Conservation (phyloP, 2,797 vertebrate genomes). For the Dryobates pubescens region DNA sequence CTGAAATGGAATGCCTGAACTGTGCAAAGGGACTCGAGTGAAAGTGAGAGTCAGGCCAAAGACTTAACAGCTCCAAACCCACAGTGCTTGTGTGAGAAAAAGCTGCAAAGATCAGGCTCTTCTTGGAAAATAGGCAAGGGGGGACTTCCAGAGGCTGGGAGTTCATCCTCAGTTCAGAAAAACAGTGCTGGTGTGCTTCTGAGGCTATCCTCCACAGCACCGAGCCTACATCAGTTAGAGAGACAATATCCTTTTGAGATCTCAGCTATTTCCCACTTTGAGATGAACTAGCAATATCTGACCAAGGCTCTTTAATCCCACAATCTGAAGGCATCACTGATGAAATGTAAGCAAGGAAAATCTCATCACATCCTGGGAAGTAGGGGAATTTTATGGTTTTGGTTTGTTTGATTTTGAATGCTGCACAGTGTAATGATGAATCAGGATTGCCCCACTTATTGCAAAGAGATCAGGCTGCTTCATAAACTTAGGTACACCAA, state of each 20-base stretch:
- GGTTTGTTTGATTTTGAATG: neutral
- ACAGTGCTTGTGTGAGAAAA: neutral
- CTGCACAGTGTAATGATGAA: neutral
- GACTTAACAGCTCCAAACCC: neutral
- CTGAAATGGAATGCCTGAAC: neutral
- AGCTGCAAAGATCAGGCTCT: neutral
- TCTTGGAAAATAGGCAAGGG: neutral
- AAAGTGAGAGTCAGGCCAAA: slow-evolving; percentile 21
- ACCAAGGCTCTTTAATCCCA: neutral
- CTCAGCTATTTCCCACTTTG: neutral
- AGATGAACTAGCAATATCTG: neutral
- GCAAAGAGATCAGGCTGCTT: neutral
- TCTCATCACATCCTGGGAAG: neutral
- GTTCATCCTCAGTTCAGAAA: slow-evolving; percentile 29
- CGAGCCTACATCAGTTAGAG: neutral
- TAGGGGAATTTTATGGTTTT: too few species aligned
- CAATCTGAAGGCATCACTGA: neutral
- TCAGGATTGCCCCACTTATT: neutral
- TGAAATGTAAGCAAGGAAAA: neutral
- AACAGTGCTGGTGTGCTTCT: neutral
- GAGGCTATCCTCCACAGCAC: neutral
- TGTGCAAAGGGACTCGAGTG: neutral
- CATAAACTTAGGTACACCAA: neutral
- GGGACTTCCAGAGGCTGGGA: neutral
- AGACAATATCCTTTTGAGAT: neutral